Evolutionary conservation across 2,113 vertebrate genomes (phyloP).

Genomic region (Leiothrix lutea): DNA sequence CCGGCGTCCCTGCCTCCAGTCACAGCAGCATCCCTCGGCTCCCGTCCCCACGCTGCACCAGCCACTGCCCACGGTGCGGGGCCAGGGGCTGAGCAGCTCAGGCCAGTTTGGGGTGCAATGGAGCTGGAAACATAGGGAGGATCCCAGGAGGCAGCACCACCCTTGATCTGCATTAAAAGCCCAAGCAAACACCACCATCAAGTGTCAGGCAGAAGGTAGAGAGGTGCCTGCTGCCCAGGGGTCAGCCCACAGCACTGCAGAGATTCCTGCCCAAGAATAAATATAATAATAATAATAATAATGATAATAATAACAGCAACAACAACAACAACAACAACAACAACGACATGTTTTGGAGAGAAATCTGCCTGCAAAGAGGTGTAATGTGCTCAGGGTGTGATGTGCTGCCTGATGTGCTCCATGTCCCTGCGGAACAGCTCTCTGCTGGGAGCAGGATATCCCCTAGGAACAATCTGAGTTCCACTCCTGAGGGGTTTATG

Average conservation of each 20-base stretch:
- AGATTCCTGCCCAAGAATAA: background rate
- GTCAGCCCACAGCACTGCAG: background rate
- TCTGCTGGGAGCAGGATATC: background rate
- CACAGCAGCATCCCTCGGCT: accelerated
- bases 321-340: too few species aligned
- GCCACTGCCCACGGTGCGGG: accelerated
- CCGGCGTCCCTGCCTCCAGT: background rate
- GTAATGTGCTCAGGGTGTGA: background rate
- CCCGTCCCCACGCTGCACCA: accelerated
- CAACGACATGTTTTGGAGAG: background rate
- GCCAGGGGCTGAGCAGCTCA: background rate
- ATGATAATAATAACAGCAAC: too few species aligned
- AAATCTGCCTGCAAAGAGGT: background rate
- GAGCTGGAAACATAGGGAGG: background rate
- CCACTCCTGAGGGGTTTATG: background rate
- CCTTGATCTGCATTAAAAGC: background rate
- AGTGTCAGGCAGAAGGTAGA: background rate
- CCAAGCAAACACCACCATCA: background rate
- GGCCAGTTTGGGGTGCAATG: background rate
- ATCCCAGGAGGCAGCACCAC: background rate
- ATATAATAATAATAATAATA: accelerated
- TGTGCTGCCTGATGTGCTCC: background rate
- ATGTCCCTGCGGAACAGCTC: accelerated
- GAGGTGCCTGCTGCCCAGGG: background rate
- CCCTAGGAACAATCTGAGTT: background rate